Percentiles rank a stretch among this genome's conserved stretches.
phyloP scores from a whole-genome alignment of 2,797 vertebrate species.

The Anolis apletophallus region DNA sequence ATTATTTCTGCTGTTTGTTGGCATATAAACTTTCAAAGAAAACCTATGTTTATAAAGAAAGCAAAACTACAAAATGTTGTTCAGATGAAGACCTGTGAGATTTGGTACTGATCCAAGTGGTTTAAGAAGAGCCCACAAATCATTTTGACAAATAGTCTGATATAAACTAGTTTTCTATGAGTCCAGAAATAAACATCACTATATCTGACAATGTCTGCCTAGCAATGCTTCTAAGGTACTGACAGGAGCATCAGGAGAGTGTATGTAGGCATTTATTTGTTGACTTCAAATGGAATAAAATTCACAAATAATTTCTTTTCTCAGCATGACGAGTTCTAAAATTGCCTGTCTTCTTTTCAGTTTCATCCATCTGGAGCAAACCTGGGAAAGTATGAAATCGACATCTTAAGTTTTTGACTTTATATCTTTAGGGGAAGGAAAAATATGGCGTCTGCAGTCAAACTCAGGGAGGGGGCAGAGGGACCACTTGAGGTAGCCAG shows the following conservation, averaged over 20 bases:
- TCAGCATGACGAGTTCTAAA: slow-evolving; percentile 29
- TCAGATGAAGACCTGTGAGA: not conserved
- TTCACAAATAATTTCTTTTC: slow-evolving; percentile 33
- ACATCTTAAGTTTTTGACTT: slow-evolving; percentile 13
- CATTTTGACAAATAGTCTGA: not conserved
- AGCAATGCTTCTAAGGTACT: not conserved
- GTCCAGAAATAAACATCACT: not conserved
- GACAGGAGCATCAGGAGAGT: slow-evolving; percentile 13
- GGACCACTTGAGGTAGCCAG: not conserved
- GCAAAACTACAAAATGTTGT: rapidly evolving
- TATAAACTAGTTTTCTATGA: not conserved
- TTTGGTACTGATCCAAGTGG: not conserved
- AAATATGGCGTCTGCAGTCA: not conserved
- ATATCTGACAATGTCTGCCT: slow-evolving; percentile 7
- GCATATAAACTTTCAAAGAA: rapidly evolving
- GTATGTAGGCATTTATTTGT: slow-evolving; percentile 7
- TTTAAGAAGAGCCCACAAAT: not conserved
- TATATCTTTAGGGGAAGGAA: slow-evolving; percentile 3
- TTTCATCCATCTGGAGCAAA: slow-evolving; percentile 17
- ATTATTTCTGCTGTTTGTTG: not conserved
- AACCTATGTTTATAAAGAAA: not conserved
- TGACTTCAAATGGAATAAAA: slow-evolving; percentile 30
- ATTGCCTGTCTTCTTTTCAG: not conserved
- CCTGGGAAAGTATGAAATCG: slow-evolving; percentile 8
- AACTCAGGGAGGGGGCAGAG: too few relatives aligned